Evolutionary conservation across 2,888 invertebrate genomes (phyloP).

Genomic region (Sminthurides aquaticus): DNA sequence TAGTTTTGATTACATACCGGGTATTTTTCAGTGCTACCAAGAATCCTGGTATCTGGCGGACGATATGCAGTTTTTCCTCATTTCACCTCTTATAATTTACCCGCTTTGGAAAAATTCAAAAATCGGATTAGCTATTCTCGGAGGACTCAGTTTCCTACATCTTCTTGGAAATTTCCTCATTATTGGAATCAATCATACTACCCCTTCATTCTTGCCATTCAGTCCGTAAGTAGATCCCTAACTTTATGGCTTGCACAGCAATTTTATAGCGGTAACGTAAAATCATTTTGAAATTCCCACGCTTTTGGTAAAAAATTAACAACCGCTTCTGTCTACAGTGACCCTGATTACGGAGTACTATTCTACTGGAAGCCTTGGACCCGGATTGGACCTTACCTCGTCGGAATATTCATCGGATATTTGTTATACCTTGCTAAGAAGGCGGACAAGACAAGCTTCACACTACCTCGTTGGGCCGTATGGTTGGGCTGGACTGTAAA

Average conservation of each 20-base stretch:
- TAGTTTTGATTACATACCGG: too few species aligned
- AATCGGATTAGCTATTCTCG: conserved; percentile 21
- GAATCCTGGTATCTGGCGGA: conserved; percentile 27
- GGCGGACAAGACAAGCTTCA: background rate
- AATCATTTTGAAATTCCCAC: too few species aligned
- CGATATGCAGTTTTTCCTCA: conserved; percentile 33
- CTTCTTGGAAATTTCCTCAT: conserved; percentile 13
- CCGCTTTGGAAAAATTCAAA: conserved; percentile 27
- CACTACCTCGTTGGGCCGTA: background rate
- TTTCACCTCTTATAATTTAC: conserved; percentile 30
- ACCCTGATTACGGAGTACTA: background rate
- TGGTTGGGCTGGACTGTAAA: conserved; percentile 8
- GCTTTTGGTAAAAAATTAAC: too few species aligned
- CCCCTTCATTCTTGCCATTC: conserved; percentile 10
- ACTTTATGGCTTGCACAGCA: background rate
- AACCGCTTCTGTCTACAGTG: too few species aligned
- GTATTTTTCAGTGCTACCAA: conserved; percentile 29
- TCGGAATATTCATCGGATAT: conserved; percentile 43
- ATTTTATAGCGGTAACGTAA: background rate
- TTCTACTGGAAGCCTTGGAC: conserved; percentile 42
- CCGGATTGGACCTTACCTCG: conserved; percentile 41
- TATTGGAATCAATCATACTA: conserved; percentile 8
- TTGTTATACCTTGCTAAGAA: conserved; percentile 24
- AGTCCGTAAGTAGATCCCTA: conserved; percentile 17
- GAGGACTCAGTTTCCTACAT: conserved; percentile 2